phyloP scores from a whole-genome alignment of 2,797 vertebrate genomes.

The Micrastur ruficollis region DNA sequence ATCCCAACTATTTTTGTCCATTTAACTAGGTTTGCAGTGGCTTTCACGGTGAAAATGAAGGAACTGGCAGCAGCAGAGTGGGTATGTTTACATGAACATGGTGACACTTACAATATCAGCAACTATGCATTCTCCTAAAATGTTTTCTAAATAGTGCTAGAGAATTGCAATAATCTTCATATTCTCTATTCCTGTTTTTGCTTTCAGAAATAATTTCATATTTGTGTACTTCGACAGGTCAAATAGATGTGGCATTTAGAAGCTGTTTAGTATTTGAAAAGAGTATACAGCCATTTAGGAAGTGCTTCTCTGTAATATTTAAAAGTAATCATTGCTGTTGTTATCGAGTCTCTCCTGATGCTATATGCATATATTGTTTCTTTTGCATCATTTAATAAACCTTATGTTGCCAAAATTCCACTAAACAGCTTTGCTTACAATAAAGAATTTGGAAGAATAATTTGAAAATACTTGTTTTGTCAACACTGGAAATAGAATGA shows the following conservation, averaged over 20 bases:
- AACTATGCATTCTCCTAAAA: background rate
- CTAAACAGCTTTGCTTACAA: background rate
- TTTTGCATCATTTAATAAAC: background rate
- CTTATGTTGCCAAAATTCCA: background rate
- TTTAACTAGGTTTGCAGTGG: conserved; percentile 87
- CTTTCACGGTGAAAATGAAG: conserved; percentile 87
- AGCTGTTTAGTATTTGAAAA: background rate
- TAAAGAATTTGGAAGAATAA: background rate
- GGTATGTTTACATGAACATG: conserved; percentile 76
- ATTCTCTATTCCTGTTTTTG: background rate
- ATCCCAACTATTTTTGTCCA: background rate
- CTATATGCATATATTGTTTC: background rate
- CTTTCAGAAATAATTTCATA: background rate
- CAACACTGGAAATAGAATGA: background rate
- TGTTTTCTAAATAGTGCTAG: background rate
- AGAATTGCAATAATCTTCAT: background rate
- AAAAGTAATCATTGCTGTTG: background rate
- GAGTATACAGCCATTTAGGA: background rate
- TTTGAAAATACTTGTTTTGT: background rate
- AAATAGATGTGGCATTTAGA: background rate
- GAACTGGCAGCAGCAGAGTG: conserved; percentile 79
- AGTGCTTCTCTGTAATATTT: background rate
- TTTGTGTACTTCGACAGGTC: background rate
- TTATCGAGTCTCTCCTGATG: background rate
- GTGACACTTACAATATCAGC: background rate